phyloP scores from a whole-genome alignment of 2,113 vertebrate genomes.

The Paralichthys olivaceus region DNA sequence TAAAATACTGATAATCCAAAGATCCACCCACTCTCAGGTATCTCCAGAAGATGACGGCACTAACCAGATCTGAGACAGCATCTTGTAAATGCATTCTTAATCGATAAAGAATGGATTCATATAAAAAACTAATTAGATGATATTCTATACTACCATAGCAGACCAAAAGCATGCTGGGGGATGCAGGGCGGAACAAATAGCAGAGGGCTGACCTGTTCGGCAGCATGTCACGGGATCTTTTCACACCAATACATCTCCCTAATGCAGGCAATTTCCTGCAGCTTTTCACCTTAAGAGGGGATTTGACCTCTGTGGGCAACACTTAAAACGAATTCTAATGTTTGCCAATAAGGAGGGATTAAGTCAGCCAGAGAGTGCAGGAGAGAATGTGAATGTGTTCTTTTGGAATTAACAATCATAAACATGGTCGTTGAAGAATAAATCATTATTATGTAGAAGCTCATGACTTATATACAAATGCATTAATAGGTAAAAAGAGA shows the following conservation, averaged over 20 bases:
- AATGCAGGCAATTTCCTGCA: slow-evolving; percentile 86
- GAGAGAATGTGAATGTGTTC: slow-evolving; percentile 25
- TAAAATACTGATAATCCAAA: not conserved
- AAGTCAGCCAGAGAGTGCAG: slow-evolving; percentile 57
- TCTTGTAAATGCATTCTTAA: not conserved
- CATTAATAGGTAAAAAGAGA: not conserved
- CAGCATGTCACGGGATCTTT: slow-evolving; percentile 79
- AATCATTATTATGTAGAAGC: not conserved
- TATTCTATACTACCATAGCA: not conserved
- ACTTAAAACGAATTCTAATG: slow-evolving; percentile 77
- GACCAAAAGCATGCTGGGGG: slow-evolving; percentile 29
- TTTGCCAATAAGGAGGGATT: slow-evolving; percentile 78
- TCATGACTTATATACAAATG: not conserved
- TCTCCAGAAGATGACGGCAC: not conserved
- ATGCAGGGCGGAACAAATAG: slow-evolving; percentile 47
- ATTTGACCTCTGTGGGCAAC: slow-evolving; percentile 76
- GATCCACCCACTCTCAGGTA: not conserved
- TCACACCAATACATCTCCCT: slow-evolving; percentile 85
- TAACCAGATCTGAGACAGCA: not conserved
- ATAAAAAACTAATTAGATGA: slow-evolving; percentile 33
- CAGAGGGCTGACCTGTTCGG: slow-evolving; percentile 69
- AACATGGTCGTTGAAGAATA: not conserved
- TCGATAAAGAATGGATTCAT: slow-evolving; percentile 2
- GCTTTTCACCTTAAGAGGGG: slow-evolving; percentile 79
- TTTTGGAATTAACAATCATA: slow-evolving; percentile 32